Percentiles rank a stretch among this genome's conserved stretches.
These are phyloP conservation scores for Hippopotamus amphibius DNA, from an alignment of 2,113 vertebrate genomes.

Conservation along the genomic window DNA sequence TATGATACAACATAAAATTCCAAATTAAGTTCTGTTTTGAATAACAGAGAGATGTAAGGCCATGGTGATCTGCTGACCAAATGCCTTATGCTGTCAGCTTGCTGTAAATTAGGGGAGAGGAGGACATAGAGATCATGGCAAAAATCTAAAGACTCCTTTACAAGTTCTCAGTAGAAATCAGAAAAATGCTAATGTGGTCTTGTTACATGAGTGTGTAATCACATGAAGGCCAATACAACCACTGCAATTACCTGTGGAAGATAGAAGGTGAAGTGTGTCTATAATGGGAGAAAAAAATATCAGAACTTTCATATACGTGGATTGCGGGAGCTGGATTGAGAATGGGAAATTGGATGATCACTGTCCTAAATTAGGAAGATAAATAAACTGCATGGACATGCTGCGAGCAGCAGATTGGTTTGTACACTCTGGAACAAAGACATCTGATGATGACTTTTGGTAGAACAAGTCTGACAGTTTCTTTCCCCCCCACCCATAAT, in stretches of 20 bases:
- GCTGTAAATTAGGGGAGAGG: background rate
- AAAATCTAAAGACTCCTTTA: background rate
- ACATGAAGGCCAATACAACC: background rate
- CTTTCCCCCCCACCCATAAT: background rate
- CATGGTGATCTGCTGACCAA: background rate
- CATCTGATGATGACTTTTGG: slow-evolving; percentile 19
- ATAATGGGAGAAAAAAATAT: background rate
- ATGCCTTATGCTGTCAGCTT: background rate
- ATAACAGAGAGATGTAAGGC: background rate
- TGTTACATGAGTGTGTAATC: background rate
- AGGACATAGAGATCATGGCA: background rate
- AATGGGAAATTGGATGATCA: background rate
- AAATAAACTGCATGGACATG: background rate
- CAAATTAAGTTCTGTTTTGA: slow-evolving; percentile 36
- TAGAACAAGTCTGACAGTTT: slow-evolving; percentile 54
- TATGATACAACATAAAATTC: background rate
- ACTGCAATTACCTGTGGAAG: background rate
- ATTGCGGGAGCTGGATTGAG: background rate
- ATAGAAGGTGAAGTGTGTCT: background rate
- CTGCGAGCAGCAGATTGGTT: slow-evolving; percentile 34
- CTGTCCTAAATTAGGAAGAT: background rate
- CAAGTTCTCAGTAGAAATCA: background rate
- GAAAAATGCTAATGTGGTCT: background rate
- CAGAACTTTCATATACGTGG: background rate
- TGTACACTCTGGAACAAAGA: slow-evolving; percentile 41